Evolutionary conservation across 2,797 vertebrate genomes (phyloP).

Genomic region (Notolabrus celidotus): DNA sequence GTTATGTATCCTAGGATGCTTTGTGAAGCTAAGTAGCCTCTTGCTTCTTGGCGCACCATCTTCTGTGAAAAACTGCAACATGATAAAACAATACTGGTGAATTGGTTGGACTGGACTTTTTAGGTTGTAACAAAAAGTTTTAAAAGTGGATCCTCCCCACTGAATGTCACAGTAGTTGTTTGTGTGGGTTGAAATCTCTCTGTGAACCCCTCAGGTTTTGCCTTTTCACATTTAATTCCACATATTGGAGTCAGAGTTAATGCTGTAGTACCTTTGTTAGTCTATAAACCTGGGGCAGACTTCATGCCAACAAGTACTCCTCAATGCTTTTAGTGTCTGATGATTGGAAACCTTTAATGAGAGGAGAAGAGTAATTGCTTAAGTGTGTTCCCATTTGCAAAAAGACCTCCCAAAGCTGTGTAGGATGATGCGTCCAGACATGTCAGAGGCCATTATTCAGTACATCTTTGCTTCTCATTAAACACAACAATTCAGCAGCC

Average conservation of each 20-base stretch:
- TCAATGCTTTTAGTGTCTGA: conserved; percentile 33
- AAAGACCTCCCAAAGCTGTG: conserved; percentile 54
- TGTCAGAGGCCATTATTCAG: conserved; percentile 64
- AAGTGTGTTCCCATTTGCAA: conserved; percentile 47
- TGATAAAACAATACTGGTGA: no score
- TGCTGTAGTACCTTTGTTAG: conserved; percentile 15
- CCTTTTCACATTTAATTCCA: not conserved
- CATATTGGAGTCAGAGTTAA: not conserved
- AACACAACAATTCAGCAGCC: conserved; percentile 15
- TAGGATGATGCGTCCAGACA: conserved; percentile 58
- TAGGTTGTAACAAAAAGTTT: no score
- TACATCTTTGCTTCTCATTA: conserved; percentile 39
- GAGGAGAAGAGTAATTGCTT: conserved; percentile 70
- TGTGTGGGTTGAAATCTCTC: conserved; percentile 1
- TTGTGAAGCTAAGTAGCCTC: no score
- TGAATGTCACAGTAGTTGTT: not conserved
- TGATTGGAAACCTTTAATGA: conserved; percentile 33
- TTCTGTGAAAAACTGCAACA: no score
- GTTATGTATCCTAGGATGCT: no score
- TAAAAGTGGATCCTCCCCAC: no score
- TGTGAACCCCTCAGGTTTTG: conserved; percentile 6
- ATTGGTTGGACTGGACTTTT: no score
- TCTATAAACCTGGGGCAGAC: conserved; percentile 24
- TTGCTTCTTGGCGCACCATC: no score
- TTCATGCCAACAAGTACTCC: conserved; percentile 19